phyloP scores from a whole-genome alignment of 2,888 invertebrate species.

The Protonemura montana region DNA sequence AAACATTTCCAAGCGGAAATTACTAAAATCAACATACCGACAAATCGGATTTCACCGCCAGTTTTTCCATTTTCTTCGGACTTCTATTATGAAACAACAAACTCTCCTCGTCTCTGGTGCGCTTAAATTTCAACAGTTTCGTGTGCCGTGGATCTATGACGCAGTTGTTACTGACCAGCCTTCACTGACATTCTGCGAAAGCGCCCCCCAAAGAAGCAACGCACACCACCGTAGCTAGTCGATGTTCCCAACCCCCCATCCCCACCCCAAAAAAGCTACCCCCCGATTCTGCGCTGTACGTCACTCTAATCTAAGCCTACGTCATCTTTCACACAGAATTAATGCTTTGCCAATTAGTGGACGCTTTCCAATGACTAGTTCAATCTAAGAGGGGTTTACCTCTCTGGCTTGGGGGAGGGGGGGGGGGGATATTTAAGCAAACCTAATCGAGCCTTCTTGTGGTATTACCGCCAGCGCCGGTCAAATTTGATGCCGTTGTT shows the following conservation, averaged over 20 bases:
- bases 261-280: neutral
- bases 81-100: neutral
- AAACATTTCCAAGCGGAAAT: neutral
- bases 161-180: slow-evolving; percentile 19
- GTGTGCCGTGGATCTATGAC: neutral
- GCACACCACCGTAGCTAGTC: neutral
- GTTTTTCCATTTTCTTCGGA: slow-evolving; percentile 12
- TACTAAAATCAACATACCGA: neutral
- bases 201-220: neutral
- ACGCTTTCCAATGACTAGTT: neutral
- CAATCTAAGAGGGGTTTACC: neutral
- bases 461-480: neutral
- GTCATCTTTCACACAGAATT: slow-evolving; percentile 12
- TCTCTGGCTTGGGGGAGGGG: neutral
- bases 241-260: neutral
- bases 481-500: neutral
- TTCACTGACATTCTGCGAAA: neutral
- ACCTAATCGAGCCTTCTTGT: neutral
- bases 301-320: neutral
- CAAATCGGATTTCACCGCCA: neutral
- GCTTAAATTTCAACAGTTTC: slow-evolving; percentile 34
- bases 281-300: neutral
- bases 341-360: slow-evolving; percentile 4
- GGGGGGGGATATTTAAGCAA: neutral
- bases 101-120: slow-evolving; percentile 13